phyloP scores from a whole-genome alignment of 1,140 invertebrate genomes.

The Chironomus tepperi region DNA sequence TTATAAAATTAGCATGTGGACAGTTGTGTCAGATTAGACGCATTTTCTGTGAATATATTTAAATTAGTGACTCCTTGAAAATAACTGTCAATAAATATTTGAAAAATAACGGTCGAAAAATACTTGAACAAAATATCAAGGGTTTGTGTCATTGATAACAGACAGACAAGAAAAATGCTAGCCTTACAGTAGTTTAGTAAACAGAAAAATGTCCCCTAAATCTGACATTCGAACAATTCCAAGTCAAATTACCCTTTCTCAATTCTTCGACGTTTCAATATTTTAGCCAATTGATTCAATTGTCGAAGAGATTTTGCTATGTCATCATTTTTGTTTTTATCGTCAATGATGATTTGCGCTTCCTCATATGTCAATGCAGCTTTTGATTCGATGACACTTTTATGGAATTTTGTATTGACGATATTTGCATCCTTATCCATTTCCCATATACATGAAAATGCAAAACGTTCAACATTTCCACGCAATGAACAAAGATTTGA shows the following conservation, averaged over 20 bases:
- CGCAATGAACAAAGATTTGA: slow-evolving; percentile 88
- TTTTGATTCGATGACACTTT: slow-evolving; percentile 85
- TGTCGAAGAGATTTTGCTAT: slow-evolving; percentile 68
- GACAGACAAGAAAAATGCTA: too few species aligned
- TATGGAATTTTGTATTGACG: slow-evolving; percentile 71
- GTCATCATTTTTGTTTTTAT: slow-evolving; percentile 58
- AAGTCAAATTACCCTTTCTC: slow-evolving; percentile 64
- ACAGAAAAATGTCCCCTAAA: too few species aligned
- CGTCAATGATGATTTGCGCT: slow-evolving; percentile 89
- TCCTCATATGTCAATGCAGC: slow-evolving; percentile 91
- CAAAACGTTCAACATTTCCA: slow-evolving; percentile 76
- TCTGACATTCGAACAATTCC: neutral
- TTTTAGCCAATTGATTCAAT: slow-evolving; percentile 83
- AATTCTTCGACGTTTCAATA: slow-evolving; percentile 74
- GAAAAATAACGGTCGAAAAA: too few species aligned
- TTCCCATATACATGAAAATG: slow-evolving; percentile 92
- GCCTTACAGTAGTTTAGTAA: too few species aligned
- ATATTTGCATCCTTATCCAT: slow-evolving; percentile 79
- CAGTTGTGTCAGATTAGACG: too few species aligned
- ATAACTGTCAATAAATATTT: too few species aligned
- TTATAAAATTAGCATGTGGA: neutral
- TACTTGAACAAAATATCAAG: too few species aligned
- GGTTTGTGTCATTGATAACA: too few species aligned
- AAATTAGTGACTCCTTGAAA: too few species aligned
- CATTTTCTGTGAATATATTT: too few species aligned